Conservation (phyloP, 2,113 vertebrate genomes). For the Microtus oregoni region DNA sequence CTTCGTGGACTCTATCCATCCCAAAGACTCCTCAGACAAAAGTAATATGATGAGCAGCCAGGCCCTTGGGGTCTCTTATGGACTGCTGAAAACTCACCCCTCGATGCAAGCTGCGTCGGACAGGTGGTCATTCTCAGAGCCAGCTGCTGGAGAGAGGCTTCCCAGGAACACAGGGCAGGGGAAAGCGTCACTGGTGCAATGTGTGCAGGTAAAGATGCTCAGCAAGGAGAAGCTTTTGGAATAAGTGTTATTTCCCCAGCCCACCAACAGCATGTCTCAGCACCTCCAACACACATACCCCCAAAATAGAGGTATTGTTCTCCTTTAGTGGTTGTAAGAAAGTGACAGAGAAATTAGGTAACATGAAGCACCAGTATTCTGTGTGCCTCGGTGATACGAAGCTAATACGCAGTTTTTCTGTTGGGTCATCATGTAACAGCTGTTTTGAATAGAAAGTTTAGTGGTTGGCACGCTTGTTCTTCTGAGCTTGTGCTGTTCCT, state of each 20-base stretch:
- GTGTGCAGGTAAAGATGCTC: constrained; percentile 89
- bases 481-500: neutral
- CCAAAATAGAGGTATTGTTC: neutral
- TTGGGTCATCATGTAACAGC: neutral
- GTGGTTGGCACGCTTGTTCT: neutral
- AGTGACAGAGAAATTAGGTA: neutral
- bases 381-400: neutral
- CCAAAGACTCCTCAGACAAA: constrained; percentile 32
- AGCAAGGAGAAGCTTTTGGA: neutral
- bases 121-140: constrained; percentile 63
- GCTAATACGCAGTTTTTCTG: neutral
- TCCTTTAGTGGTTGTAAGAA: neutral
- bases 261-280: neutral
- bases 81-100: constrained; percentile 61
- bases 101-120: constrained; percentile 78
- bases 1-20: neutral
- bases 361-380: neutral
- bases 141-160: neutral
- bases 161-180: constrained; percentile 58
- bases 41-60: neutral
- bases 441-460: neutral
- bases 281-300: neutral
- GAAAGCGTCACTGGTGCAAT: constrained; percentile 88
- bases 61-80: constrained; percentile 38
- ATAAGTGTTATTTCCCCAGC: neutral